Conservation (phyloP, 1,140 invertebrate genomes). For the Heliconius hewitsoni region DNA sequence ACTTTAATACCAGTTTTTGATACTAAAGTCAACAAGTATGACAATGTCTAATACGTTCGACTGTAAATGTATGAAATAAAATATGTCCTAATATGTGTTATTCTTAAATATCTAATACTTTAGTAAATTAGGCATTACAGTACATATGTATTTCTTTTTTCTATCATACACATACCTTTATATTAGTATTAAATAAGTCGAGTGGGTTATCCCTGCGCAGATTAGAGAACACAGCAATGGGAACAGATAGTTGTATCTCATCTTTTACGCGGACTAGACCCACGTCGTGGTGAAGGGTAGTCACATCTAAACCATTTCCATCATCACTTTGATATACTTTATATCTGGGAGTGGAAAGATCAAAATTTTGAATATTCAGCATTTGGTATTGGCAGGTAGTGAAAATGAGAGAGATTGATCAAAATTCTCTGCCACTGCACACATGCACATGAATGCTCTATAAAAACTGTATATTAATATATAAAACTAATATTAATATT, state of each 20-base stretch:
- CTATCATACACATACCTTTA: slow-evolving; percentile 41
- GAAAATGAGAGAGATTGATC: no score
- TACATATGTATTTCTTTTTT: neutral
- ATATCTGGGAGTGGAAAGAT: slow-evolving; percentile 44
- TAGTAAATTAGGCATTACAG: no score
- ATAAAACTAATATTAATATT: neutral
- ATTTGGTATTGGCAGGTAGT: no score
- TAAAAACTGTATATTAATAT: no score
- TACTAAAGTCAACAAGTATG: no score
- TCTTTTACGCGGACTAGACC: slow-evolving; percentile 60
- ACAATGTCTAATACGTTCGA: no score
- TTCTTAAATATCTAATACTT: no score
- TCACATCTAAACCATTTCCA: slow-evolving; percentile 57
- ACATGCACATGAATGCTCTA: no score
- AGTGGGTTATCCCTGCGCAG: slow-evolving; percentile 44
- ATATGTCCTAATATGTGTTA: no score
- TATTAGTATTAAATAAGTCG: slow-evolving; percentile 43
- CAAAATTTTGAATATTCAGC: neutral
- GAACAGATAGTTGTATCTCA: slow-evolving; percentile 43
- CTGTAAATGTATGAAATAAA: no score
- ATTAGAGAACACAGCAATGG: slow-evolving; percentile 31
- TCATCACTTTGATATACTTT: slow-evolving; percentile 55
- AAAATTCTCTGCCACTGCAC: no score
- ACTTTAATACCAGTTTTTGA: no score
- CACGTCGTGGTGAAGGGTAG: slow-evolving; percentile 64